These are phyloP conservation scores for Pyrgilauda ruficollis DNA, from an alignment of 2,113 vertebrate species.

Conservation along the genomic window DNA sequence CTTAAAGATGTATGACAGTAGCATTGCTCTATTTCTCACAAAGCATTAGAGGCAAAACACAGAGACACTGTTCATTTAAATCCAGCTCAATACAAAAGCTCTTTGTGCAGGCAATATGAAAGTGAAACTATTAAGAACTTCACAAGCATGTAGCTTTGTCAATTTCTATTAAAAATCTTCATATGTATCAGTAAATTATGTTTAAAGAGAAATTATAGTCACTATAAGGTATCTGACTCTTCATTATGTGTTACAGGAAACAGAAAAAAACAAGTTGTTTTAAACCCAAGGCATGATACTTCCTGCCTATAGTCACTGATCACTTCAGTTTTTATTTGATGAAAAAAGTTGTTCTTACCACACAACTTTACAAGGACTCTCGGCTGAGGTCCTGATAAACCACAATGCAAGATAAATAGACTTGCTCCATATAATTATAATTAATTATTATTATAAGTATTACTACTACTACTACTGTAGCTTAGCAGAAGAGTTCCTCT, in stretches of 20 bases:
- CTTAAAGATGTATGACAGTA: background rate
- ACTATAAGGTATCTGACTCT: background rate
- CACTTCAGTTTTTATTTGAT: background rate
- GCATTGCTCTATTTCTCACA: background rate
- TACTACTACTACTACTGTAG: background rate
- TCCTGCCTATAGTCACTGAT: background rate
- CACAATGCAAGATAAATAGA: background rate
- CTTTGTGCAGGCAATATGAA: background rate
- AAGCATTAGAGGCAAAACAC: background rate
- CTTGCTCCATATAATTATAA: background rate
- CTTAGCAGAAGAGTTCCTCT: background rate
- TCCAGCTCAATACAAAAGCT: background rate
- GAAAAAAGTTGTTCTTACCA: background rate
- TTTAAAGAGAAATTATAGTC: background rate
- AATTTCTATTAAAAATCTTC: background rate
- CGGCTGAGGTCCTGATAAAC: background rate
- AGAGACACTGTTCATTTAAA: background rate
- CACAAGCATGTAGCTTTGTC: background rate
- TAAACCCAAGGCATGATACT: background rate
- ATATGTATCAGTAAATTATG: background rate
- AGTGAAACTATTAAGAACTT: conserved; percentile 24
- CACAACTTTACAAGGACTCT: background rate
- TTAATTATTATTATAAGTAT: background rate
- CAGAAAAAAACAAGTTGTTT: background rate
- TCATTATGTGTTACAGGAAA: background rate